Evolutionary conservation across 1,140 invertebrate genomes (phyloP).

Genomic region (Melanaphis sacchari): DNA sequence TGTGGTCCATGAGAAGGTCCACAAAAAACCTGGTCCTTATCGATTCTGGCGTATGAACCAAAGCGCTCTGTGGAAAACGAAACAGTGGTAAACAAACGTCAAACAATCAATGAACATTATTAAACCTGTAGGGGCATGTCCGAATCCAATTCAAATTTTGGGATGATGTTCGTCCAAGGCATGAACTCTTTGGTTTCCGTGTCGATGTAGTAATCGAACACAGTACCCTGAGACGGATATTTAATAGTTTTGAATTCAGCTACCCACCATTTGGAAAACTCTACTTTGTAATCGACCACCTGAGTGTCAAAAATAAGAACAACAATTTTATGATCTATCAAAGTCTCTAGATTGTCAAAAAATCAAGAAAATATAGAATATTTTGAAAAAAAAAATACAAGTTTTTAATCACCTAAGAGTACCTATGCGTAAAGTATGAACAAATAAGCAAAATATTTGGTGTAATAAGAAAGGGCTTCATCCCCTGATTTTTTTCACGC

Average conservation of each 20-base stretch:
- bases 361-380: neutral
- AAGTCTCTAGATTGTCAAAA: neutral
- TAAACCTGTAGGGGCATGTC: conserved; percentile 87
- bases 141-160: conserved; percentile 89
- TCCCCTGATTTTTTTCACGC: no score
- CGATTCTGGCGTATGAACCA: conserved; percentile 94
- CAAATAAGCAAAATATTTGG: no score
- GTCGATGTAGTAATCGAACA: conserved; percentile 96
- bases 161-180: conserved; percentile 86
- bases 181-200: conserved; percentile 87
- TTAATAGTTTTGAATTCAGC: conserved; percentile 96
- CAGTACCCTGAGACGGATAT: conserved; percentile 88
- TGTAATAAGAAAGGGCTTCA: no score
- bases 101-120: neutral
- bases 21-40: conserved; percentile 89
- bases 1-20: conserved; percentile 85
- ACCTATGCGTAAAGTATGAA: no score
- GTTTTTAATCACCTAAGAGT: no score
- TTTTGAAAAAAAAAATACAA: neutral
- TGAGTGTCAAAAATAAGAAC: conserved; percentile 60
- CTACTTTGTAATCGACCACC: conserved; percentile 75
- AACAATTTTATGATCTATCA: neutral
- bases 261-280: conserved; percentile 97
- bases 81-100: neutral
- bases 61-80: conserved; percentile 61